A percentile compares a stretch with the other conserved stretches of the same genome.
phyloP scores from a whole-genome alignment of 2,888 invertebrate genomes.

The Anthophora plumipes region DNA sequence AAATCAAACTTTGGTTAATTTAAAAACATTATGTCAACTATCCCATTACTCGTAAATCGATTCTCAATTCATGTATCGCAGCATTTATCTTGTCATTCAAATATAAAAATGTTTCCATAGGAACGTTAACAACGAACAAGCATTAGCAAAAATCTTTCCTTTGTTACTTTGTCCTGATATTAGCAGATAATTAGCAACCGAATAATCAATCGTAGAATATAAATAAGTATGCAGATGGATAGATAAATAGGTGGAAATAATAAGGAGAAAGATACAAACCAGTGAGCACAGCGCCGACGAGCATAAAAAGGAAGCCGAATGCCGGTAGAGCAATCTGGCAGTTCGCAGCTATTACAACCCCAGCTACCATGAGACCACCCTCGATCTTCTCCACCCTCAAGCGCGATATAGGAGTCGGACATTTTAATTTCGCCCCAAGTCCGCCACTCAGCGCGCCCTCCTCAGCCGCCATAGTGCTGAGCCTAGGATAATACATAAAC shows the following conservation, averaged over 20 bases:
- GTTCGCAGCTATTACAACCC: conserved; percentile 91
- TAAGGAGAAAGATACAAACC: conserved; percentile 85
- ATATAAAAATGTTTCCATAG: background rate
- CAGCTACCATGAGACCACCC: conserved; percentile 91
- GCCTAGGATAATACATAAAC: conserved; percentile 83
- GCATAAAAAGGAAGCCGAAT: conserved; percentile 91
- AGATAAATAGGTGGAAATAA: background rate
- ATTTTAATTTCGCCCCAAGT: conserved; percentile 82
- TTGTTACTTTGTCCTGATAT: conserved; percentile 4
- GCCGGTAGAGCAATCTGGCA: conserved; percentile 92
- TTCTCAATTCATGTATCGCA: background rate
- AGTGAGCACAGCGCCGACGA: conserved; percentile 91
- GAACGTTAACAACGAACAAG: background rate
- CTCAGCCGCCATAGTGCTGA: conserved; percentile 87
- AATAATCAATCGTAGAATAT: conserved; percentile 17
- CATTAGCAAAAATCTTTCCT: background rate
- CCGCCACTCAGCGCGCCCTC: conserved; percentile 83
- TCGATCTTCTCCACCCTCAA: conserved; percentile 91
- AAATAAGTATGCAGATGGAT: background rate
- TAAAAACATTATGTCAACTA: conserved; percentile 4
- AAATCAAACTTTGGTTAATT: background rate
- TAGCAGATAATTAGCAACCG: conserved; percentile 6
- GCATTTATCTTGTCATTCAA: background rate
- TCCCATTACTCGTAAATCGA: background rate
- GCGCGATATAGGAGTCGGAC: conserved; percentile 89